Base-by-base conservation (phyloP, 2,797 vertebrate genomes). In the Saguinus oedipus region DNA sequence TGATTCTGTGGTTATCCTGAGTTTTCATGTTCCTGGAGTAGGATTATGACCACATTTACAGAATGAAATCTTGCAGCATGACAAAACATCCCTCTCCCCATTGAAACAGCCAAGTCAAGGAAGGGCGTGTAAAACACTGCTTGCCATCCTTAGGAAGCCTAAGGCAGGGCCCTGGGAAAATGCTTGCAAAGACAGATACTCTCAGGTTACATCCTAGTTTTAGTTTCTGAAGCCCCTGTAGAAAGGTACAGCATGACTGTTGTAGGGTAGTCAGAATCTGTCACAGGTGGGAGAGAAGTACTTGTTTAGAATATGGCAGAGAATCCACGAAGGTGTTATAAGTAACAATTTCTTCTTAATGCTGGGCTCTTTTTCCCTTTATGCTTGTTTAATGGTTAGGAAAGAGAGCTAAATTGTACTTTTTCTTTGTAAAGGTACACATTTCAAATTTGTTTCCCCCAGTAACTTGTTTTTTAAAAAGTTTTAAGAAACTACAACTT, bases 291-390 rank as follows among this genome's bases (percentile, higher is more conserved):
- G 80, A 94, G 86, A 88, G n/a, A 93, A 86, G 88, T 80, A 33
- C 88, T 95, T 95, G 59, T 92, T 94, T 87, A 95, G 89, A 94
- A 95, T 84, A 97, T 94, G 92, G 84, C 95, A 95, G 75, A 82
- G 70, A 94, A 70, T 82, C 33, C 42, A 96, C 57, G 24, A 74
- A 22, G 61, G 79, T 96, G 46, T 79, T 92, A 75, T 26, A 75
- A 83, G 46, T 14, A 85, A 42, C 48, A 85, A 4, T 89, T 93
- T 53, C 75, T 88, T 46, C n/a, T 96, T 90, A 75, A 78, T 4
- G 87, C 70, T 89, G 84, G 24, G 42, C 7, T 89, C 7, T 92
- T n/a, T 74, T 33, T 14, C 12, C 15, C 19, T 48, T 61, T 95
- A 39, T 94, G 92, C 42, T 87, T 94, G 36, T 95, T 90, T 94